Conservation (phyloP, 1,140 invertebrate species). For the Telenomus remus region DNA sequence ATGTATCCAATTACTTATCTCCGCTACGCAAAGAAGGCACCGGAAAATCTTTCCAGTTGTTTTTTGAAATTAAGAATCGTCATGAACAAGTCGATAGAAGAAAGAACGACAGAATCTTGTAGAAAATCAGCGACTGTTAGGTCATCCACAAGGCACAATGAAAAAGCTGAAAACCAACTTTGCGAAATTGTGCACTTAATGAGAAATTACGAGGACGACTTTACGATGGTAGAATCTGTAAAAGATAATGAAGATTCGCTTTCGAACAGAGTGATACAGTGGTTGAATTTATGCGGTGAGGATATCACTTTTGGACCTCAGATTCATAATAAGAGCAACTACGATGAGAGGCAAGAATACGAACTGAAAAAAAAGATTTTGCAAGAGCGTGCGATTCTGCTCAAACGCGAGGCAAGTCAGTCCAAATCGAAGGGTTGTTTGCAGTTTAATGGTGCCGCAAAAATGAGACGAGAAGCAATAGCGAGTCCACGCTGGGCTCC, state of each 20-base stretch:
- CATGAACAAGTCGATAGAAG: conserved; percentile 52
- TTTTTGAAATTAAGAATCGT: conserved; percentile 68
- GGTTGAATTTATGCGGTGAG: conserved; percentile 73
- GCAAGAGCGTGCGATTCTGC: too few species aligned
- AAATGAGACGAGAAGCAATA: not conserved
- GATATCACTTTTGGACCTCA: conserved; percentile 61
- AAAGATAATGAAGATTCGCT: conserved; percentile 56
- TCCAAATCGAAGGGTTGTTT: too few species aligned
- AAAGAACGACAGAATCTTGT: conserved; percentile 38
- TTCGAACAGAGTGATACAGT: conserved; percentile 74
- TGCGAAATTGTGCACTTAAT: too few species aligned
- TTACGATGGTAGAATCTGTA: not conserved
- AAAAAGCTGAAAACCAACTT: too few species aligned
- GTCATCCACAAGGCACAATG: too few species aligned
- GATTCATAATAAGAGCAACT: conserved; percentile 2
- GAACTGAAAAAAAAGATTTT: not conserved
- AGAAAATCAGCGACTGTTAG: conserved; percentile 46
- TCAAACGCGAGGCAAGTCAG: too few species aligned
- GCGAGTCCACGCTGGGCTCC: conserved; percentile 24
- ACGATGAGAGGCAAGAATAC: not conserved
- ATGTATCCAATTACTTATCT: conserved; percentile 47
- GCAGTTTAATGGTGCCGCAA: not conserved
- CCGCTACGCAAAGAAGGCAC: conserved; percentile 34
- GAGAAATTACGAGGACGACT: too few species aligned
- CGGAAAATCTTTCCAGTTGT: conserved; percentile 63